Conservation (phyloP, 2,797 vertebrate species). For the Rousettus madagascariensis region DNA sequence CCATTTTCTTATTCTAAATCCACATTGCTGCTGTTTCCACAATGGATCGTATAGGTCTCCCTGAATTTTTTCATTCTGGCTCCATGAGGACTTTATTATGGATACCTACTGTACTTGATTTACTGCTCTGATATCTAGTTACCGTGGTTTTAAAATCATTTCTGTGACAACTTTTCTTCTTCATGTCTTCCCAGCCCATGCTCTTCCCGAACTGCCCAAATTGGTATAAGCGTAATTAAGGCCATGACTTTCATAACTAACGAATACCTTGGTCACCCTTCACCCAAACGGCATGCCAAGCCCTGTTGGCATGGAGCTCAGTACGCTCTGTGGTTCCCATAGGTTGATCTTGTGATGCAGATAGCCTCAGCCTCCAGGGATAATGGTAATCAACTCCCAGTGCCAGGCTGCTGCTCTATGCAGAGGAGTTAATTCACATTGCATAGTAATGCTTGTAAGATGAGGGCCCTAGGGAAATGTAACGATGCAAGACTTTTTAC, state of each 20-base stretch:
- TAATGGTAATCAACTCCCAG: constrained; percentile 69
- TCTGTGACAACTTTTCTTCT: constrained; percentile 39
- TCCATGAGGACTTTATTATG: background rate
- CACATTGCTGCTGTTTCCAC: background rate
- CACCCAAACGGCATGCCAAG: background rate
- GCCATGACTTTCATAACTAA: background rate
- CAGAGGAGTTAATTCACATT: constrained; percentile 70
- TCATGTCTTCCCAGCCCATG: background rate
- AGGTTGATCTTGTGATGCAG: constrained; percentile 37
- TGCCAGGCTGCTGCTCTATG: constrained; percentile 56
- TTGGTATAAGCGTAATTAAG: constrained; percentile 53
- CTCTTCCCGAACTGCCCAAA: constrained; percentile 37
- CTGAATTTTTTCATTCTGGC: background rate
- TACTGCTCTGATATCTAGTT: constrained; percentile 42
- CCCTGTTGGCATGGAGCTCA: background rate
- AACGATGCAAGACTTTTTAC: constrained; percentile 68
- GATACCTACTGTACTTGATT: background rate
- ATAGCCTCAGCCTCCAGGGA: constrained; percentile 61
- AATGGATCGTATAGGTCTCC: background rate
- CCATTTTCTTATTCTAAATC: background rate
- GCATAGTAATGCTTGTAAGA: constrained; percentile 70
- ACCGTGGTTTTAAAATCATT: constrained; percentile 54
- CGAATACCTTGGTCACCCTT: constrained; percentile 31
- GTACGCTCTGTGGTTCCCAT: constrained; percentile 13
- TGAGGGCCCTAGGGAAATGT: constrained; percentile 66